Percentiles rank a stretch among this genome's conserved stretches.
phyloP scores from a whole-genome alignment of 2,113 vertebrate genomes.

The Apteryx mantelli region DNA sequence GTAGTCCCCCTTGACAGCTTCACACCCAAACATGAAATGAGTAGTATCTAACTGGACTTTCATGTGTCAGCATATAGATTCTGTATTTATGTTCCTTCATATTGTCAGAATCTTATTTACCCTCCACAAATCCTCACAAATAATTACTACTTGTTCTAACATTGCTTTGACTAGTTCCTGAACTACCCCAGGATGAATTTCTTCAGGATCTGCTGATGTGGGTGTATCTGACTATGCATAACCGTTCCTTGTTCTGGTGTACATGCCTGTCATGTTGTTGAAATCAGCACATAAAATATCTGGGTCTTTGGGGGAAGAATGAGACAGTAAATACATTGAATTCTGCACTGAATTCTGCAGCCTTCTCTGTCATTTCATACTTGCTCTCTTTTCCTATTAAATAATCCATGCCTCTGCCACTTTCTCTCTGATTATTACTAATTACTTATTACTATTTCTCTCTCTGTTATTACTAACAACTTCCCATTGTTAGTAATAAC shows the following conservation, averaged over 20 bases:
- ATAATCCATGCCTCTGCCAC: background rate
- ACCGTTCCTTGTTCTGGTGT: background rate
- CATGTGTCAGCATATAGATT: background rate
- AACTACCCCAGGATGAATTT: background rate
- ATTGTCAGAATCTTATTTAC: background rate
- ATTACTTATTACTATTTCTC: no score
- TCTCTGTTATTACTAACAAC: no score
- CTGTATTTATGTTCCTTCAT: background rate
- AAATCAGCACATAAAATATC: background rate
- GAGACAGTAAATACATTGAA: background rate
- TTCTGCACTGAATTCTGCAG: background rate
- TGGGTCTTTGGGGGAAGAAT: background rate
- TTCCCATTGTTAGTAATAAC: background rate
- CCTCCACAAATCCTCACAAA: background rate
- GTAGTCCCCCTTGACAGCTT: background rate
- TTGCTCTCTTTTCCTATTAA: background rate
- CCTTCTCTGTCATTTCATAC: background rate
- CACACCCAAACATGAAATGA: background rate
- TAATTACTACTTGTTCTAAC: background rate
- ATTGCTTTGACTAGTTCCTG: background rate
- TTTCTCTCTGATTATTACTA: background rate
- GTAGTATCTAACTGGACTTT: background rate
- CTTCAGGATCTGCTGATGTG: background rate
- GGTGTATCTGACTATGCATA: rapidly evolving
- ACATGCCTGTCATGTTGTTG: background rate